Evolutionary conservation across 92 coral and sea anemone species (phyloP).

Genomic region (Zoanthus sansibaricus): DNA sequence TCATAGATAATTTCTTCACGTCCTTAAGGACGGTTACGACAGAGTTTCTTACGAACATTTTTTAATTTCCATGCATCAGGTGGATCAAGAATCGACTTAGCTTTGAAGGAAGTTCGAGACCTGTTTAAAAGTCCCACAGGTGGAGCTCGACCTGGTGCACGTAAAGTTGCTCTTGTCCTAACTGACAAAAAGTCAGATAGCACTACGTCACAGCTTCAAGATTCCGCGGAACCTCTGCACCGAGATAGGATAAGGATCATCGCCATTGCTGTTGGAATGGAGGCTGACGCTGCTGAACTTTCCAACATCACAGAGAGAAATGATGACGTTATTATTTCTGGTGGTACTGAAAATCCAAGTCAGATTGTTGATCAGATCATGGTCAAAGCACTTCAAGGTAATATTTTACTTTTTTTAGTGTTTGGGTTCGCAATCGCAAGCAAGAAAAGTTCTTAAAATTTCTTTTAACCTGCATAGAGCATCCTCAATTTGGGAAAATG

Average conservation of each 20-base stretch:
- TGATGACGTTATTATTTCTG: constrained; percentile 16
- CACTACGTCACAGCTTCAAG: constrained; percentile 33
- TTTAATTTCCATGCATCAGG: not conserved
- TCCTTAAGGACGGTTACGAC: no score
- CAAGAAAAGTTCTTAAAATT: no score
- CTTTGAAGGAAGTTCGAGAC: constrained; percentile 49
- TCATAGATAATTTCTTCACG: no score
- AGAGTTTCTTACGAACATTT: not conserved
- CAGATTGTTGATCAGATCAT: constrained; percentile 11
- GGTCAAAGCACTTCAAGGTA: constrained; percentile 23
- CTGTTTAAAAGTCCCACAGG: constrained; percentile 44
- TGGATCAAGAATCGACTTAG: constrained; percentile 60
- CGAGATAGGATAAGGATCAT: constrained; percentile 40
- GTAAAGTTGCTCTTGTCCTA: constrained; percentile 48
- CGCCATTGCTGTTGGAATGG: constrained; percentile 33
- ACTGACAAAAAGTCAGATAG: constrained; percentile 55
- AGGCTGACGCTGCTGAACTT: constrained; percentile 28
- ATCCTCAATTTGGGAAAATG: no score
- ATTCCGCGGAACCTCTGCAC: constrained; percentile 37
- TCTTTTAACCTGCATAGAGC: no score
- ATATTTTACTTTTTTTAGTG: not conserved
- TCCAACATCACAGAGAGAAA: not conserved
- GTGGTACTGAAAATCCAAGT: not conserved
- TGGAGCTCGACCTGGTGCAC: constrained; percentile 57
- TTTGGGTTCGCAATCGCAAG: not conserved